Percentiles rank a stretch among this genome's conserved stretches.
Conservation (phyloP, 1,140 invertebrate species). For the Choristoneura fumiferana region DNA sequence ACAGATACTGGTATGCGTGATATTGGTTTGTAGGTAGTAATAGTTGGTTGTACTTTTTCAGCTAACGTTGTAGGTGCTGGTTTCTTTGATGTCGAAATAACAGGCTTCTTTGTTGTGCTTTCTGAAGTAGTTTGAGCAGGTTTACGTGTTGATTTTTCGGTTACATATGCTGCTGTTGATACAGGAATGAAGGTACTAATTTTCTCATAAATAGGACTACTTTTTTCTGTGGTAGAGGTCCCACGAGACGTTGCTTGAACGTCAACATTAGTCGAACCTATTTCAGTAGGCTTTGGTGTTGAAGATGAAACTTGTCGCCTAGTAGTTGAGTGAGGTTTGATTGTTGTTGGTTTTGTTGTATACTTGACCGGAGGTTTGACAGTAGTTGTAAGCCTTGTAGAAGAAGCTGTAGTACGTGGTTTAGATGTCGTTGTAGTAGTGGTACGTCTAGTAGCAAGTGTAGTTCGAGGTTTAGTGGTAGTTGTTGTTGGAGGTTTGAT, state of each 20-base stretch:
- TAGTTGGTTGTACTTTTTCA: constrained; percentile 23
- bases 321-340: constrained; percentile 24
- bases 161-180: constrained; percentile 43
- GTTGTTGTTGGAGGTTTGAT: constrained; percentile 24
- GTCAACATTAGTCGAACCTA: constrained; percentile 29
- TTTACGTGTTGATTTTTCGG: constrained; percentile 38
- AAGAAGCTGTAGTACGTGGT: constrained; percentile 12
- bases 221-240: constrained; percentile 26
- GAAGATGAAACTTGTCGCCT: constrained; percentile 37
- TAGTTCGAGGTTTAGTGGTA: constrained; percentile 28
- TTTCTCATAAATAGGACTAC: constrained; percentile 32
- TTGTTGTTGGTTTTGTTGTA: constrained; percentile 31
- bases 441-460: constrained; percentile 12
- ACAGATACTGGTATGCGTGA: constrained; percentile 32
- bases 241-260: constrained; percentile 32
- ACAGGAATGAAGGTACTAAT: constrained; percentile 47
- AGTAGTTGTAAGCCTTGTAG: constrained; percentile 18
- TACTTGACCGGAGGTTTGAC: constrained; percentile 36
- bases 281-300: constrained; percentile 29
- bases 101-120: constrained; percentile 27
- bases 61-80: constrained; percentile 25
- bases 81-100: constrained; percentile 26
- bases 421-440: constrained; percentile 29
- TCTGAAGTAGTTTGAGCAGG: constrained; percentile 23
- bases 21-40: constrained; percentile 31